Base-by-base conservation (phyloP, 2,797 vertebrate species). In the Pelodytes ibericus region DNA sequence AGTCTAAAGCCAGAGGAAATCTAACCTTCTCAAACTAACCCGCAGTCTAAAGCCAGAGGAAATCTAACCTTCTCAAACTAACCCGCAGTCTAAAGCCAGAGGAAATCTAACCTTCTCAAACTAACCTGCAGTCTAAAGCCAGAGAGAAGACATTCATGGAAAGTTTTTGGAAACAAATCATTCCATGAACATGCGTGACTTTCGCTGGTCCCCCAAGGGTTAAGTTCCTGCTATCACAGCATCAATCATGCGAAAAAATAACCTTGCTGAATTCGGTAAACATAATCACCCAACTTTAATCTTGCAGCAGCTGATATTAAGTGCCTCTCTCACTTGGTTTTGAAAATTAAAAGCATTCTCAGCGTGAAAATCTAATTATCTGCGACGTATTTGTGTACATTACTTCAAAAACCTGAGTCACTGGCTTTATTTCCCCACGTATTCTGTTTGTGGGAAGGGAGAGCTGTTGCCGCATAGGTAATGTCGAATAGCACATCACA, bases 331-430 rank as follows among this genome's bases (percentile, higher is more conserved):
- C 41, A n/a, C n/a, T 16, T 44, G 41, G 49, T 13, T 53, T 53
- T 53, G 49, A 24, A 53, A 53, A 53, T 24, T 24, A 53, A 53
- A 53, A 53, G 49, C 49, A 25, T 24, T 53, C 49, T 7, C 49
- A 53, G 49, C 49, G 7, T 20, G 49, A 53, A 22, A 53, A 53
- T 16, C 20, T 53, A 53, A 53, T 2, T 20, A 7, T 53, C n/a
- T 20, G n/a, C 49, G 24, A 53, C 24, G 49, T 44, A 16, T 53
- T 3, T 53, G 49, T 53, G 49, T 53, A 53, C 16, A 24, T 53
- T 22, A 53, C 49, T 3, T 53, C 7, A 22, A 53, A 53, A 53
- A 24, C 13, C 11, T 13, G 49, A 53, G 2, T 53, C 49, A 2
- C 2, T 22, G 6, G 5, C 49, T 53, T 53, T 53, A 22, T 53